phyloP scores from a whole-genome alignment of 2,113 vertebrate species.

The Dasypus novemcinctus region DNA sequence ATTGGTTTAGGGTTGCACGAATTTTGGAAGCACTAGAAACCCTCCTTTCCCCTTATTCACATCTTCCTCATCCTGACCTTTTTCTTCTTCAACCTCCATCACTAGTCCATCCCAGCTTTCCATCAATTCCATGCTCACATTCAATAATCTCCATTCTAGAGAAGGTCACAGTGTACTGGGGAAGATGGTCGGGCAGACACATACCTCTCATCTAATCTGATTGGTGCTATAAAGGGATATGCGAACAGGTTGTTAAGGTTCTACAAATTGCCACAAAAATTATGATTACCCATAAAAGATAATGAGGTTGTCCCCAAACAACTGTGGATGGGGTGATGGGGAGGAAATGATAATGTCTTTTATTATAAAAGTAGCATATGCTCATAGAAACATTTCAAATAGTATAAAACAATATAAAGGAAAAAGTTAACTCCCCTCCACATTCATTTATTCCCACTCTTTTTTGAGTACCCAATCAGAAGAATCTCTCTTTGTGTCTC shows the following conservation, averaged over 20 bases:
- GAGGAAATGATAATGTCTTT: not conserved
- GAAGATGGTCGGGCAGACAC: not conserved
- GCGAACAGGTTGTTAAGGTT: not conserved
- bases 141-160: not conserved
- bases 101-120: not conserved
- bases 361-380: not conserved
- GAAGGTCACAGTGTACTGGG: not conserved
- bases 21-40: not conserved
- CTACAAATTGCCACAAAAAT: not conserved
- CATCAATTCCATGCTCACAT: too few relatives aligned
- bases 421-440: not conserved
- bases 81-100: not conserved
- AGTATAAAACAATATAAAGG: not conserved
- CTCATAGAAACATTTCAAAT: not conserved
- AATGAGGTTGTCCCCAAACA: not conserved
- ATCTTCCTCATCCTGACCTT: not conserved
- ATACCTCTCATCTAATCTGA: not conserved
- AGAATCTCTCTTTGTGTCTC: too few relatives aligned
- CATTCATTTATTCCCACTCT: not conserved
- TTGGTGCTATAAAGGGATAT: too few relatives aligned
- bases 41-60: not conserved
- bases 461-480: not conserved
- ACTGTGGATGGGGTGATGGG: not conserved
- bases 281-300: not conserved
- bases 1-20: not conserved